Percentiles rank a stretch among this genome's conserved stretches.
These are phyloP conservation scores for Ginglymostoma cirratum DNA, from an alignment of 2,113 vertebrate species.

Conservation along the genomic window DNA sequence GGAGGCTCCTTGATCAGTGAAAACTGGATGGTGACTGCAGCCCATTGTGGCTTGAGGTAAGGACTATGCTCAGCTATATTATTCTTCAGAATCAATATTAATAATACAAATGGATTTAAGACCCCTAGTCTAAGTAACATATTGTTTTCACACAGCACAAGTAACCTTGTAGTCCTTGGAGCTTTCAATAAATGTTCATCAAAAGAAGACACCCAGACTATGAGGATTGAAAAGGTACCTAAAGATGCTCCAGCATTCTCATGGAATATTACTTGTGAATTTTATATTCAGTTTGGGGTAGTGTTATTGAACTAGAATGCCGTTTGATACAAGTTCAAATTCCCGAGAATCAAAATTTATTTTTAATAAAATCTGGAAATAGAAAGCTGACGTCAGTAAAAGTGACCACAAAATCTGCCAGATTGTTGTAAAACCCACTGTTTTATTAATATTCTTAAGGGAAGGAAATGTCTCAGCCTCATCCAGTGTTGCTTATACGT, in stretches of 20 bases:
- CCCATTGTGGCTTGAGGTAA: conserved; percentile 17
- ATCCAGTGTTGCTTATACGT: neutral
- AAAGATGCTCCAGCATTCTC: neutral
- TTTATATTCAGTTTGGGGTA: neutral
- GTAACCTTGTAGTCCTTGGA: neutral
- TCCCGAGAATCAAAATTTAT: neutral
- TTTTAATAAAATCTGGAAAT: neutral
- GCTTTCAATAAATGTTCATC: neutral
- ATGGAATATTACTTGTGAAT: neutral
- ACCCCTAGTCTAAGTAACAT: too few species aligned
- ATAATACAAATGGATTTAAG: neutral
- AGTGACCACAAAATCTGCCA: neutral
- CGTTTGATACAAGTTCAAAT: neutral
- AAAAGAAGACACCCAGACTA: neutral
- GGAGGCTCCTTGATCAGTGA: conserved; percentile 22
- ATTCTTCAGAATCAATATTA: neutral
- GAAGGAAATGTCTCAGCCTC: neutral
- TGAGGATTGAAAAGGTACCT: neutral
- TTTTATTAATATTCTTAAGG: neutral
- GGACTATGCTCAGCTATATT: neutral
- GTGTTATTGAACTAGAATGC: neutral
- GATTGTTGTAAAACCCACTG: neutral
- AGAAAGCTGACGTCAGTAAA: neutral
- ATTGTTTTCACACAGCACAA: neutral
- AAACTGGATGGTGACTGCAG: conserved; percentile 28